Evolutionary conservation across 2,797 vertebrate genomes (phyloP).

Genomic region (Poeciliopsis gracilis): DNA sequence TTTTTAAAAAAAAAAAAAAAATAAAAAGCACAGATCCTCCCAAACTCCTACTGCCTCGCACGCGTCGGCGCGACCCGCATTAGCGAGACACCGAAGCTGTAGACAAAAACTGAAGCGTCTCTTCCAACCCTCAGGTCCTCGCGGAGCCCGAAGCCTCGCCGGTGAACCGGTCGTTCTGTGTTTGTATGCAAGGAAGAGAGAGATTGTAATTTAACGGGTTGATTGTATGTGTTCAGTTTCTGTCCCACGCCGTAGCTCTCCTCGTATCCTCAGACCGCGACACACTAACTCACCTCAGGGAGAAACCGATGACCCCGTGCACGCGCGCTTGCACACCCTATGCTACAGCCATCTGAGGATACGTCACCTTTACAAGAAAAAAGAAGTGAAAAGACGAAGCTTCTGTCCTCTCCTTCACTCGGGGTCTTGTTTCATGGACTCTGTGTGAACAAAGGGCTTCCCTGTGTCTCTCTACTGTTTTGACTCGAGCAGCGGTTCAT

Average conservation of each 20-base stretch:
- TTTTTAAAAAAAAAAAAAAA: neutral
- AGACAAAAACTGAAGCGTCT: constrained; percentile 38
- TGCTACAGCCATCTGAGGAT: constrained; percentile 55
- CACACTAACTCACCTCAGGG: constrained; percentile 81
- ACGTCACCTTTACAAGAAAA: constrained; percentile 37
- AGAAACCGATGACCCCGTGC: constrained; percentile 60
- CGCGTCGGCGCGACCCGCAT: neutral
- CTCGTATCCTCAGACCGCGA: constrained; percentile 53
- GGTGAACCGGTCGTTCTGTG: constrained; percentile 14
- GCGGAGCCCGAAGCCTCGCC: constrained; percentile 19
- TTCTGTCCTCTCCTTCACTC: constrained; percentile 19
- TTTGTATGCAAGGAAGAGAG: constrained; percentile 9
- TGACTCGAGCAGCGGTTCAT: constrained; percentile 26
- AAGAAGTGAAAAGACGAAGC: neutral
- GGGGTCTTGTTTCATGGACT: constrained; percentile 26
- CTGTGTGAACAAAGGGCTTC: constrained; percentile 74
- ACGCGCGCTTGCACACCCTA: constrained; percentile 22
- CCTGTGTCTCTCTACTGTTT: constrained; percentile 48
- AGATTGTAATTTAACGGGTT: constrained; percentile 54
- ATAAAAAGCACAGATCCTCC: constrained; percentile 26
- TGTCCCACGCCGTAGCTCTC: constrained; percentile 30
- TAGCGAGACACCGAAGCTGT: constrained; percentile 45
- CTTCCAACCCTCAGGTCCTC: constrained; percentile 19
- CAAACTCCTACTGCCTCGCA: neutral
- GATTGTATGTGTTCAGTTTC: constrained; percentile 42